Base-by-base conservation (phyloP, 2,113 vertebrate species). In the Prochilodus magdalenae region DNA sequence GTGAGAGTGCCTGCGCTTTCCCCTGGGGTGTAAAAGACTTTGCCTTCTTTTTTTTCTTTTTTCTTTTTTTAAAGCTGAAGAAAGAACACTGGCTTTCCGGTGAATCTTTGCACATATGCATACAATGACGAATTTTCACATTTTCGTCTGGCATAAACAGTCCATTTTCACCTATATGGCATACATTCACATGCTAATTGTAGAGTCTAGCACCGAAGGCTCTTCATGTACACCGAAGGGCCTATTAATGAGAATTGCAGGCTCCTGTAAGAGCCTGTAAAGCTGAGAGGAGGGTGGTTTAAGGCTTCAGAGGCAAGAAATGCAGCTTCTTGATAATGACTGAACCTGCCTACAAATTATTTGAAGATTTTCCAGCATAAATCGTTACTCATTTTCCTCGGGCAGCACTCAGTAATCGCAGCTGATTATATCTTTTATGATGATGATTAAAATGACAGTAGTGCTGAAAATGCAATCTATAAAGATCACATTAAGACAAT, bases 1-100 rank as follows among this genome's bases (percentile, higher is more conserved):
- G 73, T 29, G 20, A 60, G 57, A 22, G 59, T 76, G 49, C 59
- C 66, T 75, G 73, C 33, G 27, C 24, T 24, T 59, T 75, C 66
- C 51, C 16, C 57, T 24, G 60, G 33, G 12, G 63, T 30, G 16
- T 53, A 40, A 13, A 47, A n/a, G 51, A 26, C 51, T 53, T 79
- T 60, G 73, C 53, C 11, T 62, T 18, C n/a, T 44, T 18, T 62
- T 30, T 63, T 10, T 69, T 40, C 20, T 55, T 55, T 5, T 55
- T 22, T 65, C 29, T 67, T 29, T 63, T 30, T 33, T 22, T n/a
- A 44, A 18, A 44, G 16, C 5, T 55, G 20, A 70, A 70, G 20
- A 8, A 33, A 24, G 36, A 44, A 15, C 10, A 8, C 33, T 44
- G 11, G 30, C 16, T 22, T 33, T 36, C 36, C 20, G 15, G n/a